A percentile compares a stretch with the other conserved stretches of the same genome.
Evolutionary conservation across 2,113 vertebrate species (phyloP).

Genomic region (Cololabis saira): DNA sequence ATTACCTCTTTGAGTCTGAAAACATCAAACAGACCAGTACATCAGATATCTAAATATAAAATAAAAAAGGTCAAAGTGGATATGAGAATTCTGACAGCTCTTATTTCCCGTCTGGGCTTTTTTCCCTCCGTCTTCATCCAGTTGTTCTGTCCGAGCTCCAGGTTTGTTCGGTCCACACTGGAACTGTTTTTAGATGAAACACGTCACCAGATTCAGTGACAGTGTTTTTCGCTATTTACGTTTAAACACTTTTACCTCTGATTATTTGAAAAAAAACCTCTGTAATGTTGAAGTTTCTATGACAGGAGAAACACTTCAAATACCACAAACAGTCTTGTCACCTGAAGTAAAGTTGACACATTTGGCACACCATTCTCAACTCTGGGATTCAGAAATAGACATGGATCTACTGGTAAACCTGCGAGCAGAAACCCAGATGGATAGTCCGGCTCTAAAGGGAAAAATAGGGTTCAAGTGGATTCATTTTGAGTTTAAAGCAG

Average conservation of each 20-base stretch:
- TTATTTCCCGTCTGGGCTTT: neutral
- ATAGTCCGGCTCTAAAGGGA: too few relatives aligned
- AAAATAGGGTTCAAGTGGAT: too few relatives aligned
- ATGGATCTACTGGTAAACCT: conserved; percentile 1
- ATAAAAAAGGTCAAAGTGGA: conserved; percentile 4
- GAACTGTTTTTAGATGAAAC: conserved; percentile 25
- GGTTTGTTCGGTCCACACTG: too few relatives aligned
- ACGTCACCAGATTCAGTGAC: conserved; percentile 24
- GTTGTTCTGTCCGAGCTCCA: neutral
- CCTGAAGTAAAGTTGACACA: neutral
- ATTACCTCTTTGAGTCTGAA: conserved; percentile 9
- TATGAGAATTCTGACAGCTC: conserved; percentile 50
- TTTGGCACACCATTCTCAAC: neutral
- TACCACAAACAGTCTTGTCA: neutral
- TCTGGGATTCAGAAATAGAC: neutral
- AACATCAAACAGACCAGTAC: neutral
- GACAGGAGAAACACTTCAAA: neutral
- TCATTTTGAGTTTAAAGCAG: neutral
- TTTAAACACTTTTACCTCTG: conserved; percentile 15
- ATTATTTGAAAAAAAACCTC: conserved; percentile 15
- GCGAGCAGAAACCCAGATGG: too few relatives aligned
- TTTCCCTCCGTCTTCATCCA: neutral
- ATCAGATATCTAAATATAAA: conserved; percentile 48
- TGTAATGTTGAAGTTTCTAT: neutral
- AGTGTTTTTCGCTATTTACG: neutral